Conservation (phyloP, 2,888 invertebrate species). For the Nemotelus nigrinus region DNA sequence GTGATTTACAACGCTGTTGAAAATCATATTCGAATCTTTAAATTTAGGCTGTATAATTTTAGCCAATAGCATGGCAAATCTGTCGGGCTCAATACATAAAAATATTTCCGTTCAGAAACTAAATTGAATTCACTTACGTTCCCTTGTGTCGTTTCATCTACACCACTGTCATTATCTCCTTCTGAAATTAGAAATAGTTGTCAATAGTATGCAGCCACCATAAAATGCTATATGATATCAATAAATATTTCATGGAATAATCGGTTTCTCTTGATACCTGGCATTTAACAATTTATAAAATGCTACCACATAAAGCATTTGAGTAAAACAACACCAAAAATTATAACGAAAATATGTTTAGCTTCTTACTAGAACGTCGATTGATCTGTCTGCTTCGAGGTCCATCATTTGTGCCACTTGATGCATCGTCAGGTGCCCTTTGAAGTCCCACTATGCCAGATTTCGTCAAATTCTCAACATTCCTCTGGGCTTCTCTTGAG, state of each 20-base stretch:
- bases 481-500: constrained; percentile 20
- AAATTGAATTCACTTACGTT: constrained; percentile 70
- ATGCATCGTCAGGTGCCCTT: not conserved
- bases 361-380: constrained; percentile 19
- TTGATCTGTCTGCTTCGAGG: constrained; percentile 6
- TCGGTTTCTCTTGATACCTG: constrained; percentile 37
- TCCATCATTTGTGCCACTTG: not conserved
- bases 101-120: not conserved
- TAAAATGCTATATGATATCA: not conserved
- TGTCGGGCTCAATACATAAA: too few relatives aligned
- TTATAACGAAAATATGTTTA: not conserved
- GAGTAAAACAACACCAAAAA: too few relatives aligned
- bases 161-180: constrained; percentile 84
- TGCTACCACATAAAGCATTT: not conserved
- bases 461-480: constrained; percentile 19
- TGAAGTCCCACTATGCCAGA: not conserved
- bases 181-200: constrained; percentile 68
- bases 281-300: not conserved
- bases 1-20: too few relatives aligned
- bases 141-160: constrained; percentile 83
- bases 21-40: too few relatives aligned
- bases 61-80: too few relatives aligned
- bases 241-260: constrained; percentile 2
- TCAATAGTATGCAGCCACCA: not conserved
- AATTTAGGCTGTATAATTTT: too few relatives aligned